Base-by-base conservation (phyloP, 2,888 invertebrate genomes). In the Disparrhopalites patrizii region DNA sequence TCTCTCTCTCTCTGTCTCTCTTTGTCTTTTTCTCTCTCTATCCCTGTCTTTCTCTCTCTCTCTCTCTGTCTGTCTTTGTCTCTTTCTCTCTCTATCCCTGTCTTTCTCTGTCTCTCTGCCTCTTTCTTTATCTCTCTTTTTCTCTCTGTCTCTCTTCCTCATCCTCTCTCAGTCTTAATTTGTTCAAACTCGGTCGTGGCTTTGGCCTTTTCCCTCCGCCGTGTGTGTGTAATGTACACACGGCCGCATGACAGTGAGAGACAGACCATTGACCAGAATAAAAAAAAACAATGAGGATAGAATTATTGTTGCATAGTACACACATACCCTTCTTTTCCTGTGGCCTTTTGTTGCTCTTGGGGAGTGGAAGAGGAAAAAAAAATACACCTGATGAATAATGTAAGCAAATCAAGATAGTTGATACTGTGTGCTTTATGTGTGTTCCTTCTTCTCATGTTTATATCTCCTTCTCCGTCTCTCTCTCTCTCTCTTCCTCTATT, bases 211-310 rank as follows among this genome's bases (percentile, higher is more conserved):
- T 57, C 25, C 18, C 43, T 36, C 13, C 8, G 20, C 18, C 18
- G 40, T 20, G 8, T 47, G 18, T 47, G 20, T 47, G 18, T 23
- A 23, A 47, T 10, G 23, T 15, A 25, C 23, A 15, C n/a, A 52
- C 20, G 15, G 27, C 4, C 15, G n/a, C 28, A 28, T n/a, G 28
- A 30, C n/a, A 15, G 54, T 30, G 27, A 40, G 58, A 43, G 58
- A 7, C n/a, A 43, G 58, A 58, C 43, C 58, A 58, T 58, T 58
- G 58, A 58, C 58, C 58, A 58, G 58, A 58, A 47, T 43, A 58
- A 31, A n/a, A n/a, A n/a, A n/a, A n/a, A n/a, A n/a, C n/a, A n/a
- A n/a, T n/a, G n/a, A n/a, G n/a, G n/a, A n/a, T n/a, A n/a, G 43
- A 40, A 58, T 43, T 57, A 57, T n/a, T n/a, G 57, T 27, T 58